A percentile compares a stretch with the other conserved stretches of the same genome.
These are phyloP conservation scores for Notocelia uddmanniana DNA, from an alignment of 2,888 invertebrate genomes.

Conservation along the genomic window DNA sequence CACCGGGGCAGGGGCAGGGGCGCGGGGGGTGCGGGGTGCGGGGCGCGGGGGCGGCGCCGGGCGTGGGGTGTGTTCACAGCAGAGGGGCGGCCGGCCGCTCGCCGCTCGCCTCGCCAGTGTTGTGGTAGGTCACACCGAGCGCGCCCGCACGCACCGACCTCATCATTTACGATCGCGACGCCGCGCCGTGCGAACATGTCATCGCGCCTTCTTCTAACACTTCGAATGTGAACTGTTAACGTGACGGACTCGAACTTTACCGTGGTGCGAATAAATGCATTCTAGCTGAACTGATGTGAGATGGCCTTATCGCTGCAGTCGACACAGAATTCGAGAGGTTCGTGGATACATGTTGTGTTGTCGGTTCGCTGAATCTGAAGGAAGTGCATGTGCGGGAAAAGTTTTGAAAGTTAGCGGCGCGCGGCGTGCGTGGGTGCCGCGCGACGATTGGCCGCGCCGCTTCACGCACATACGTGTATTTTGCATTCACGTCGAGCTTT, in stretches of 20 bases:
- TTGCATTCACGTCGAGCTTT: constrained; percentile 79
- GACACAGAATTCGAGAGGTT: constrained; percentile 85
- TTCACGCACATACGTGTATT: constrained; percentile 80
- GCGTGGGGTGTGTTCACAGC: constrained; percentile 80
- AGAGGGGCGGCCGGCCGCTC: constrained; percentile 74
- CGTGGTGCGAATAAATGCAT: constrained; percentile 77
- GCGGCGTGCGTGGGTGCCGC: constrained; percentile 77
- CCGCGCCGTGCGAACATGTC: constrained; percentile 74
- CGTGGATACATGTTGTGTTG: constrained; percentile 61
- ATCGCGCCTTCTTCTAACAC: constrained; percentile 48
- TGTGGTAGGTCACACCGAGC: constrained; percentile 87
- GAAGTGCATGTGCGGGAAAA: constrained; percentile 74
- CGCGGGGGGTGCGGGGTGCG: constrained; percentile 51
- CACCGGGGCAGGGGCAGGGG: constrained; percentile 68
- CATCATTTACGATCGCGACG: constrained; percentile 73
- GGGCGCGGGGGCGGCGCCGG: constrained; percentile 56
- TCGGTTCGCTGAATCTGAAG: constrained; percentile 60
- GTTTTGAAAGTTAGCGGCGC: constrained; percentile 79
- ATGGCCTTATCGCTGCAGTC: constrained; percentile 87
- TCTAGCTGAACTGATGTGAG: constrained; percentile 83
- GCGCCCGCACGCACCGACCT: constrained; percentile 68
- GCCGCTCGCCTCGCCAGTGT: constrained; percentile 79
- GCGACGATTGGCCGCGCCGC: constrained; percentile 74
- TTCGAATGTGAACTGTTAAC: constrained; percentile 31
- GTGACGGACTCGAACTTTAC: constrained; percentile 53